Evolutionary conservation across 2,113 vertebrate species (phyloP).

Genomic region (Elachura formosa): DNA sequence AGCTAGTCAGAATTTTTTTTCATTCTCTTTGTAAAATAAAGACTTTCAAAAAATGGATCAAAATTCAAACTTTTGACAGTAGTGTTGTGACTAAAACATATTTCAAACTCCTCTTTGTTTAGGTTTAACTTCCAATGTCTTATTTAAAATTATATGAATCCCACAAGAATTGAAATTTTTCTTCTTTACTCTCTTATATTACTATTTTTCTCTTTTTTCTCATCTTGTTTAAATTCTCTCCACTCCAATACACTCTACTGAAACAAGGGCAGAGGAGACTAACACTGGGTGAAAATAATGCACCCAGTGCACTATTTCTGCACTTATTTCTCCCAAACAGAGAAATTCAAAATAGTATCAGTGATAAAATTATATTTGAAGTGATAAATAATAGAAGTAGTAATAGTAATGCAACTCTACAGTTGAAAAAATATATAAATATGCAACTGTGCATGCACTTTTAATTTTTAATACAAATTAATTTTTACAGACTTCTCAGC

Average conservation of each 20-base stretch:
- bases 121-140: neutral
- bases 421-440: neutral
- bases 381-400: neutral
- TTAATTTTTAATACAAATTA: neutral
- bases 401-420: neutral
- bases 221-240: neutral
- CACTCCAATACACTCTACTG: rapidly evolving
- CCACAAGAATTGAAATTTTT: neutral
- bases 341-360: neutral
- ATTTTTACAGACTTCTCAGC: neutral
- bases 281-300: neutral
- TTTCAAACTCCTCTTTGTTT: neutral
- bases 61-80: neutral
- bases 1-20: neutral
- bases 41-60: neutral
- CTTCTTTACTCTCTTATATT: neutral
- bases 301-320: neutral
- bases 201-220: neutral
- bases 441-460: neutral
- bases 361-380: neutral
- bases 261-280: neutral
- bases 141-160: neutral
- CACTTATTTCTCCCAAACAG: neutral
- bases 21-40: neutral
- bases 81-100: neutral